A percentile compares a stretch with the other conserved stretches of the same genome.
Conservation (phyloP, 2,113 vertebrate genomes). For the Capreolus pygargus region DNA sequence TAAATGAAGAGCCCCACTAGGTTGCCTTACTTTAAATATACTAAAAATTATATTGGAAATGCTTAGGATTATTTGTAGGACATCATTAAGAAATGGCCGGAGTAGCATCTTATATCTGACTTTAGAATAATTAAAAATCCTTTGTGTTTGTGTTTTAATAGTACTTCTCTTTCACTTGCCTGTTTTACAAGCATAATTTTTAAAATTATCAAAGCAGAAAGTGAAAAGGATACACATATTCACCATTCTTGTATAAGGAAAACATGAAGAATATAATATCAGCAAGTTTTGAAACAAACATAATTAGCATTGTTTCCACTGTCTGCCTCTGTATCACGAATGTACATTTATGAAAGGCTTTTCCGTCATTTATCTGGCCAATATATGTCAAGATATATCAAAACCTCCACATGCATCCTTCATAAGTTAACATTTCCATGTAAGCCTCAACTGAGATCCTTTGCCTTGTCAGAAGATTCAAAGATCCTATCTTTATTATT, state of each 20-base stretch:
- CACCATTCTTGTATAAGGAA: neutral
- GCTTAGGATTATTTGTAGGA: constrained; percentile 65
- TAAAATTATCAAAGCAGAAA: constrained; percentile 1
- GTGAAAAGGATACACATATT: neutral
- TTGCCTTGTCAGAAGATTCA: constrained; percentile 14
- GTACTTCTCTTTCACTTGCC: constrained; percentile 38
- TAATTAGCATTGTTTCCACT: neutral
- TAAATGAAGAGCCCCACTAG: constrained; percentile 78
- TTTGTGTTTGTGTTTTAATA: constrained; percentile 49
- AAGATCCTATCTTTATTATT: neutral
- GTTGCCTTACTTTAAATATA: constrained; percentile 79
- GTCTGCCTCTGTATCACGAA: neutral
- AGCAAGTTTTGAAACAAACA: neutral
- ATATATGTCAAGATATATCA: neutral
- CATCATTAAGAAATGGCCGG: constrained; percentile 55
- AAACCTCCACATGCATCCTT: neutral
- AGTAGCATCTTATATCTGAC: constrained; percentile 42
- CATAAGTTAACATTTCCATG: neutral
- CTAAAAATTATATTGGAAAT: constrained; percentile 75
- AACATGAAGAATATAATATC: neutral
- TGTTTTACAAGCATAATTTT: constrained; percentile 56
- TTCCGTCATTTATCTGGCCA: neutral
- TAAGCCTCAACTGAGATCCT: neutral
- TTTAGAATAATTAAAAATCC: constrained; percentile 59
- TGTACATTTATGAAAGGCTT: neutral